Percentiles rank a stretch among this genome's conserved stretches.
Evolutionary conservation across 2,888 invertebrate genomes (phyloP).

Genomic region (Drymonia ruficornis): DNA sequence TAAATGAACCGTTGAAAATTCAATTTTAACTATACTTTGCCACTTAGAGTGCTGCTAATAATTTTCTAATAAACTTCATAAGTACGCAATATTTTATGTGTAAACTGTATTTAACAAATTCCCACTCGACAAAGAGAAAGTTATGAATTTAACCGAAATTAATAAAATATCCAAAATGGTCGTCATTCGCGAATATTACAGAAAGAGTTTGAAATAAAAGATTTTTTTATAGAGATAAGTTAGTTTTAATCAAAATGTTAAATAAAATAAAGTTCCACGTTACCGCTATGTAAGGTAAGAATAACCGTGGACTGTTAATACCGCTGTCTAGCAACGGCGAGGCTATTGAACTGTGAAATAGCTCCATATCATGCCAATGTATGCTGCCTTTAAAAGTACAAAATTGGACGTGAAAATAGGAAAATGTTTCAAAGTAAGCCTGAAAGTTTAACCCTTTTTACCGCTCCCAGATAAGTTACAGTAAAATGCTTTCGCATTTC

Average conservation of each 20-base stretch:
- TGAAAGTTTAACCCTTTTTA: conserved; percentile 17
- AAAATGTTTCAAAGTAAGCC: conserved; percentile 17
- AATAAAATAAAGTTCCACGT: not conserved
- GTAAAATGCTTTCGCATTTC: conserved; percentile 15
- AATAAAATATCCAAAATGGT: too few relatives aligned
- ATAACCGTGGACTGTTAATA: not conserved
- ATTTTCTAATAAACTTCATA: too few relatives aligned
- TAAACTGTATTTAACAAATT: too few relatives aligned
- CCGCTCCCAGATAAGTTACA: conserved; percentile 13
- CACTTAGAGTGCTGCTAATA: too few relatives aligned
- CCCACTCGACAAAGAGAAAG: too few relatives aligned
- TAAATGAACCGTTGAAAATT: too few relatives aligned
- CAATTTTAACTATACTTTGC: too few relatives aligned
- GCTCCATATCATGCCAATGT: conserved; percentile 26
- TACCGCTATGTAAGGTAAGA: not conserved
- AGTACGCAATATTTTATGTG: too few relatives aligned
- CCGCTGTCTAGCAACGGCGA: conserved; percentile 10
- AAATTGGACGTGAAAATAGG: conserved; percentile 10
- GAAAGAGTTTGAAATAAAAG: too few relatives aligned
- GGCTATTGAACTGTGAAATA: conserved; percentile 35
- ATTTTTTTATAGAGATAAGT: not conserved
- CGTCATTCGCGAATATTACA: too few relatives aligned
- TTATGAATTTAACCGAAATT: too few relatives aligned
- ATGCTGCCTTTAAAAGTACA: conserved; percentile 26
- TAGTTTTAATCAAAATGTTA: not conserved